Percentiles rank a stretch among this genome's conserved stretches.
Evolutionary conservation across 2,888 invertebrate species (phyloP).

Genomic region (Ceratothoa steindachneri): DNA sequence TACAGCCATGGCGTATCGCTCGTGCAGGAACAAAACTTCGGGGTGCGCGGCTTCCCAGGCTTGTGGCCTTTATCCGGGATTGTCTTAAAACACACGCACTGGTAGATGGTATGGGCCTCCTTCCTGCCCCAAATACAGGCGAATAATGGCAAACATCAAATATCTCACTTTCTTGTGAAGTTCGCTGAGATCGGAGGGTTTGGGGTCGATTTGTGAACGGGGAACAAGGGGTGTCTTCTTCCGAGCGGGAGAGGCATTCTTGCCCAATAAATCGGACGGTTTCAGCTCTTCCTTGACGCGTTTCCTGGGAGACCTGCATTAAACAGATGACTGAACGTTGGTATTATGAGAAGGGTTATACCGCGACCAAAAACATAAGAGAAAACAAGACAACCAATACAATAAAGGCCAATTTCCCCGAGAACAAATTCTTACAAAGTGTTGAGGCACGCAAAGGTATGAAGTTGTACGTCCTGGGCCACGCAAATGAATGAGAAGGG

Average conservation of each 20-base stretch:
- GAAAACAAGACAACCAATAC: too few species aligned
- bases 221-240: not conserved
- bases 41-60: not conserved
- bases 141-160: too few species aligned
- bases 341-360: too few species aligned
- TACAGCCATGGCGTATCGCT: not conserved
- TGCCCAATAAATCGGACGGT: constrained; percentile 32
- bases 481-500: too few species aligned
- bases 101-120: not conserved
- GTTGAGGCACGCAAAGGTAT: too few species aligned
- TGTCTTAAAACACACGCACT: not conserved
- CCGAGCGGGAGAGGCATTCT: not conserved
- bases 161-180: constrained; percentile 36
- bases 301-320: constrained; percentile 14
- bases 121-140: not conserved
- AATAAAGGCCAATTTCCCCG: too few species aligned
- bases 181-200: constrained; percentile 36
- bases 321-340: not conserved
- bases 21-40: too few species aligned
- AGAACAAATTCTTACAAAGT: not conserved
- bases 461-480: too few species aligned
- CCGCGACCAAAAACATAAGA: too few species aligned
- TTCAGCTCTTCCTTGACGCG: constrained; percentile 20
- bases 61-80: not conserved
- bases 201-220: constrained; percentile 2